Conservation (phyloP, 1,140 invertebrate species). For the Sesamia nonagrioides region DNA sequence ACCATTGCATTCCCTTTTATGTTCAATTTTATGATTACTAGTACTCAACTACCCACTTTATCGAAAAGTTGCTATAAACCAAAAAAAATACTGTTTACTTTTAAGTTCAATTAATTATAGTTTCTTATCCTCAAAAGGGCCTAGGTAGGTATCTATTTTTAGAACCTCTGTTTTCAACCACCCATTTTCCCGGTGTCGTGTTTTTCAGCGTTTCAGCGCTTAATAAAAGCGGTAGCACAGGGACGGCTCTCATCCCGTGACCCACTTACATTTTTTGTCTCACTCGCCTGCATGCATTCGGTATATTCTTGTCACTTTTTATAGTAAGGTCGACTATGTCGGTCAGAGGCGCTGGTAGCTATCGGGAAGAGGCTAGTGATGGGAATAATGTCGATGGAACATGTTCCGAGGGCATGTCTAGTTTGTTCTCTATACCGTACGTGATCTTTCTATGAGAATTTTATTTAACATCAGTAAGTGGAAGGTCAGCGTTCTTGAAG, state of each 20-base stretch:
- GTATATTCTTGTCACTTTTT: constrained; percentile 66
- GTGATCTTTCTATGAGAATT: constrained; percentile 6
- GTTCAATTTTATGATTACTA: too few relatives aligned
- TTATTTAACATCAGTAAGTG: constrained; percentile 17
- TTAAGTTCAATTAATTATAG: constrained; percentile 54
- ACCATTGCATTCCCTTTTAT: too few relatives aligned
- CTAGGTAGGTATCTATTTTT: constrained; percentile 75
- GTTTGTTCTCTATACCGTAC: constrained; percentile 2
- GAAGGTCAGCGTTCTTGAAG: constrained; percentile 24
- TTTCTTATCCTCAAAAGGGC: constrained; percentile 36
- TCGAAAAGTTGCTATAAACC: background rate
- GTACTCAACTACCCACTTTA: too few relatives aligned
- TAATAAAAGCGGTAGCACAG: constrained; percentile 69
- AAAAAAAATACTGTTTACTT: background rate
- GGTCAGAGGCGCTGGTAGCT: constrained; percentile 78
- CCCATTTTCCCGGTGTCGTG: constrained; percentile 59
- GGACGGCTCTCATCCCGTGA: constrained; percentile 83
- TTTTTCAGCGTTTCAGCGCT: constrained; percentile 77
- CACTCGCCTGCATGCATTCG: constrained; percentile 46
- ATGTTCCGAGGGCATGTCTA: constrained; percentile 2
- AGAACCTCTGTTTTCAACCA: constrained; percentile 71
- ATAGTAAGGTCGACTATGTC: constrained; percentile 81
- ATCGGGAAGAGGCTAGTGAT: constrained; percentile 72
- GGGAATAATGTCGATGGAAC: constrained; percentile 56
- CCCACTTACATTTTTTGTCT: constrained; percentile 76